These are phyloP conservation scores for Macaca fascicularis DNA, from an alignment of 2,113 vertebrate species.

Conservation along the genomic window T2T-MFA8v1.1 NC_088388.1:19665001-19665500, in stretches of 20 bases:
- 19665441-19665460: slow-evolving; percentile 65
- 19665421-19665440: slow-evolving; percentile 56
- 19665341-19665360: slow-evolving; percentile 37
- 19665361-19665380: slow-evolving; percentile 56
- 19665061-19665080: not conserved
- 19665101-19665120: not conserved
- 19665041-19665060: not conserved
- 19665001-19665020: not conserved
- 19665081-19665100: not conserved
- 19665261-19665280: not conserved
- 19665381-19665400: not conserved
- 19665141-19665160: not conserved
- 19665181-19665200: not conserved
- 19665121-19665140: not conserved
- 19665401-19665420: slow-evolving; percentile 52
- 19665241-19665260: not conserved
- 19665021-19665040: not conserved
- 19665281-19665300: not conserved
- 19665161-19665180: not conserved
- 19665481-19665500: slow-evolving; percentile 61
- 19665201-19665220: not conserved
- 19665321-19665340: not conserved
- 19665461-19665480: slow-evolving; percentile 66
- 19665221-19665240: not conserved
- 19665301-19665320: not conserved